Evolutionary conservation across 2,797 vertebrate genomes (phyloP), one percentile per base, ranked within the genome.

Genomic region (Muscicapa striata): DNA sequence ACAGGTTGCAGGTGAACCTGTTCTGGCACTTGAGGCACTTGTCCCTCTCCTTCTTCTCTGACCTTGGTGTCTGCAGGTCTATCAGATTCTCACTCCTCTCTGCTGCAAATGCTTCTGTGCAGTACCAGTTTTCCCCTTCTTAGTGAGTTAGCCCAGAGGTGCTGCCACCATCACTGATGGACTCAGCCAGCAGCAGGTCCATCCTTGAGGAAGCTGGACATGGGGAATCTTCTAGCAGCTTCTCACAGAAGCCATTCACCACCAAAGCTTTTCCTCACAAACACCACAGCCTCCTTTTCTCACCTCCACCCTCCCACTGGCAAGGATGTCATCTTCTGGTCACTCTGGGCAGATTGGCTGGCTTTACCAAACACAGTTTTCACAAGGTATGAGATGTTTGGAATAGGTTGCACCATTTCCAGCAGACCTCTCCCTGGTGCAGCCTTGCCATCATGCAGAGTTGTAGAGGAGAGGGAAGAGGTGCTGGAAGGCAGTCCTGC

Each of bases 401-500:
- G 64, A 68, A 64, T 10, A 63, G 26, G 57, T 34, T 26, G 12
- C 11, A 48, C 21, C 23, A 6, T 11, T 34, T 27, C 45, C 1
- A 1, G 14, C 24, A 84, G 15, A 49, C 7, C 26, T 70, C 29
- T 72, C 21, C 27, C 34, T 8, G 2, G 6, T 16, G 29, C n/a
- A 49, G n/a, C 52, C 32, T 45, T 78, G 51, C 20, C 36, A 12
- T 17, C 11, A 3, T 1, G 12, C 13, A 81, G 45, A 51, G 38
- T 1, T 32, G 46, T 36, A 21, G 0, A 0, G 38, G 38, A 30
- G 1, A 3, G 18, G 40, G 11, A 61, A 14, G 34, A 34, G 22
- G 30, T 23, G 15, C 29, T 30, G 57, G 23, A 74, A 80, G 14
- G 16, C 3, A 13, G 2, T 4, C 6, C 6, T 49, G 21, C 20